Evolutionary conservation across 1,140 invertebrate genomes (phyloP).

Genomic region (Drosophila ficusphila): DNA sequence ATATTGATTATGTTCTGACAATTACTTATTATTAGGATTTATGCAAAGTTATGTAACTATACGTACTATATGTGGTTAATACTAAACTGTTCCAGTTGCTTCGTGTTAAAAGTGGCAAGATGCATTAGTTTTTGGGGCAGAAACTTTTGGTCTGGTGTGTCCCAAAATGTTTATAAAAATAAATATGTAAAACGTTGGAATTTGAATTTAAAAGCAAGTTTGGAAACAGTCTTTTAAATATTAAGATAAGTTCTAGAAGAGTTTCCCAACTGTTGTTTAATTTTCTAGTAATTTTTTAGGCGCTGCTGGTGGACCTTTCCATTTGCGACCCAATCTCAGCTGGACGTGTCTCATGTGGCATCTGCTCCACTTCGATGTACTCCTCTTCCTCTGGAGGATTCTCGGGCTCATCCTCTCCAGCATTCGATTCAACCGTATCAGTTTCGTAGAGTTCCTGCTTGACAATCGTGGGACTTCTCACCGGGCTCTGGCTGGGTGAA

Average conservation of each 20-base stretch:
- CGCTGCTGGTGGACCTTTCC: conserved; percentile 68
- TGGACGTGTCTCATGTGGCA: conserved; percentile 59
- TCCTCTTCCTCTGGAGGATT: conserved; percentile 74
- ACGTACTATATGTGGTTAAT: conserved; percentile 33
- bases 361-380: conserved; percentile 83
- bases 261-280: not conserved
- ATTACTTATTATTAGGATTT: conserved; percentile 5
- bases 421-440: conserved; percentile 28
- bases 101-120: conserved; percentile 36
- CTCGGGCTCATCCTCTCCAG: conserved; percentile 5
- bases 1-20: conserved; percentile 20
- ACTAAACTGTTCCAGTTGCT: conserved; percentile 50
- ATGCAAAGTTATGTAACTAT: conserved; percentile 10
- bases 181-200: conserved; percentile 4
- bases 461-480: conserved; percentile 42
- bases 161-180: conserved; percentile 32
- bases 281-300: conserved; percentile 10
- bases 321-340: conserved; percentile 33
- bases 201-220: conserved; percentile 11
- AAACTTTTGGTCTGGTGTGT: not conserved
- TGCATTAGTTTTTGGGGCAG: not conserved
- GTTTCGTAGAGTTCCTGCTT: conserved; percentile 71
- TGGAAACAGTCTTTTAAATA: conserved; percentile 37
- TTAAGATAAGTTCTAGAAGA: not conserved
- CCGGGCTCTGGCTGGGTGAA: conserved; percentile 39